These are phyloP conservation scores for Oopsacas minuta DNA, from an alignment of 37 sponge, comb jelly and placozoan species.

Conservation along the genomic window DNA sequence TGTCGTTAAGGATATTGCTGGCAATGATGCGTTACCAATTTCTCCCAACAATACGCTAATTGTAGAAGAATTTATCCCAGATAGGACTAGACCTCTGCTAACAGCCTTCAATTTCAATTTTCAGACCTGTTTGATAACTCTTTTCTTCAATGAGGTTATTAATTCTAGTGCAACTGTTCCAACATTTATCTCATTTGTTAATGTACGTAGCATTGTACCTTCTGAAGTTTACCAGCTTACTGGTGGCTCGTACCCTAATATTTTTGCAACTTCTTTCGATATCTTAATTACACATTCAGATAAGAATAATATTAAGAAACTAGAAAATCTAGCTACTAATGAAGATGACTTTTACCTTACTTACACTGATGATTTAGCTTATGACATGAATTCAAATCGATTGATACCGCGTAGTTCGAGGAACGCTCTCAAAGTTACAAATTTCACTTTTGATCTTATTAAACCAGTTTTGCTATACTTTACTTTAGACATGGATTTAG, in stretches of 20 bases:
- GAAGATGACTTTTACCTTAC: constrained; percentile 41
- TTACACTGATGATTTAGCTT: constrained; percentile 24
- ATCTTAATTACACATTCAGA: constrained; percentile 37
- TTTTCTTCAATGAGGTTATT: constrained; percentile 62
- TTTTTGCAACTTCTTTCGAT: constrained; percentile 36
- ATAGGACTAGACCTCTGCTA: constrained; percentile 44
- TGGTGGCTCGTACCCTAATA: constrained; percentile 31
- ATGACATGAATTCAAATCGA: constrained; percentile 54
- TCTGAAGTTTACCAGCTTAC: constrained; percentile 39
- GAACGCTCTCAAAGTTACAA: constrained; percentile 33
- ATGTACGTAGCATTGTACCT: not conserved
- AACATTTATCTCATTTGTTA: constrained; percentile 41
- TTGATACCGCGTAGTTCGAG: constrained; percentile 25
- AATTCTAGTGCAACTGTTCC: constrained; percentile 51
- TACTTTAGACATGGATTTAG: constrained; percentile 67
- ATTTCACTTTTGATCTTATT: constrained; percentile 42
- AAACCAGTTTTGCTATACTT: constrained; percentile 53
- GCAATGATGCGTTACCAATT: constrained; percentile 53
- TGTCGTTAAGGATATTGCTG: constrained; percentile 57
- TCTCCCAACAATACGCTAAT: constrained; percentile 21
- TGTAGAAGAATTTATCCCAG: constrained; percentile 34
- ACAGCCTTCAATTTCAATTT: constrained; percentile 49
- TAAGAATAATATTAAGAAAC: constrained; percentile 65
- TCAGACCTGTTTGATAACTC: constrained; percentile 30
- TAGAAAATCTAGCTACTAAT: constrained; percentile 34